These are phyloP conservation scores for Leucophenga montana DNA, from an alignment of 2,888 invertebrate species.

Conservation along the genomic window DNA sequence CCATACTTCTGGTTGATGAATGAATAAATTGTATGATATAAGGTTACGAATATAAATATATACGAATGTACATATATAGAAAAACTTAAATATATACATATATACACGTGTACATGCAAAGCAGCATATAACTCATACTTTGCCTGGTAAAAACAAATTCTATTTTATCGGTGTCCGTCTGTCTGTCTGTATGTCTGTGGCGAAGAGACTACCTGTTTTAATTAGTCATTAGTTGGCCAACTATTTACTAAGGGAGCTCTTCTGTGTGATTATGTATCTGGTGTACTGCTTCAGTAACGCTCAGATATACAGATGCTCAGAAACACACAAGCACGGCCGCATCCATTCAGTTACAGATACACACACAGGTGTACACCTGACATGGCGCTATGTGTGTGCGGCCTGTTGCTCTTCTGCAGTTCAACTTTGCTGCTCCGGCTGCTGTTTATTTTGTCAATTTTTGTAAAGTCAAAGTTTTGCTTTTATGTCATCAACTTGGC, in stretches of 20 bases:
- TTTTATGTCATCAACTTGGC: conserved; percentile 28
- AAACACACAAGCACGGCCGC: background rate
- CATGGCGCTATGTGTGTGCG: too few species aligned
- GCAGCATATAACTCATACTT: background rate
- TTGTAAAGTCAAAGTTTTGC: conserved; percentile 20
- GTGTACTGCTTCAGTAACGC: background rate
- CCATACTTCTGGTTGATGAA: background rate
- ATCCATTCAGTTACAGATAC: background rate
- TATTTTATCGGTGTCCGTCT: background rate
- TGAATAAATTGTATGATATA: too few species aligned
- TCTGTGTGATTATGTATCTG: too few species aligned
- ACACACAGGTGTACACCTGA: too few species aligned
- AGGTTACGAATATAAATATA: too few species aligned
- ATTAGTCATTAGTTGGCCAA: conserved; percentile 11
- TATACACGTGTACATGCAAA: background rate
- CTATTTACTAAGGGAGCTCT: too few species aligned
- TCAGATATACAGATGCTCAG: too few species aligned
- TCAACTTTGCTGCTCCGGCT: background rate
- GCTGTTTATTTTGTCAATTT: background rate
- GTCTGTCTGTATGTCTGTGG: background rate
- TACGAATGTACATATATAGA: background rate
- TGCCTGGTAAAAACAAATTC: background rate
- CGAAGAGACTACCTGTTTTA: background rate
- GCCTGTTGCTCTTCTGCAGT: background rate
- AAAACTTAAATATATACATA: background rate